Evolutionary conservation across 2,113 vertebrate species (phyloP), one percentile per base, ranked within the genome.

Genomic region (Lichenostomus cassidix): DNA sequence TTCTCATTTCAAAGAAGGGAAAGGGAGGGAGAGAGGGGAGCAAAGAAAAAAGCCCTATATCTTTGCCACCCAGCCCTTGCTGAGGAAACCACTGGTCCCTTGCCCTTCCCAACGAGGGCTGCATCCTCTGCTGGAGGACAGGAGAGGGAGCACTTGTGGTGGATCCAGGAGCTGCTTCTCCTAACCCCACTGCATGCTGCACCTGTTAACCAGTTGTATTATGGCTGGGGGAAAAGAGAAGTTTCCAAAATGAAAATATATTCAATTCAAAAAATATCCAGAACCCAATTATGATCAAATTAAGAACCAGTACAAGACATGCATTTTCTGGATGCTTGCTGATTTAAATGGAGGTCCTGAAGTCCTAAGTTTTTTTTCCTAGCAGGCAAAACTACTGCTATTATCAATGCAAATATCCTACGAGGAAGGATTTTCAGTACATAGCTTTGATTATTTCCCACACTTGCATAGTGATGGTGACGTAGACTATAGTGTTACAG

Each of bases 1-100:
- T 97, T 95, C 52, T 68, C 46, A 21, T 90, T 44, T 77, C 59
- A 92, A 92, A 94, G 92, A 90, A 83, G 84, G 58, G 37, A 86
- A 83, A 88, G 60, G 33, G 69, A 79, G 84, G 53, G 88, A 87
- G 62, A 52, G 67, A 58, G 68, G 35, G 67, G 50, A 96, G 71
- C 39, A 65, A 94, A 91, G 12, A n/a, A 83, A 56, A 83, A 90
- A 93, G 22, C n/a, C 47, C 85, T 35, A 13, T 15, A 49, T 73
- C 79, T 85, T 92, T 5, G 9, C 29, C 2, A 4, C 50, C 55
- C 76, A 67, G 47, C 22, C 56, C 31, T 79, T 65, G 81, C 53
- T 7, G 21, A 41, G 83, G 35, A 18, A 88, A 70, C 0, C 2
- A 7, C 56, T 33, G 28, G 24, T 63, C 31, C 42, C 70, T 76